Conservation (phyloP, 2,113 vertebrate species). For the Brachypteracias leptosomus region DNA sequence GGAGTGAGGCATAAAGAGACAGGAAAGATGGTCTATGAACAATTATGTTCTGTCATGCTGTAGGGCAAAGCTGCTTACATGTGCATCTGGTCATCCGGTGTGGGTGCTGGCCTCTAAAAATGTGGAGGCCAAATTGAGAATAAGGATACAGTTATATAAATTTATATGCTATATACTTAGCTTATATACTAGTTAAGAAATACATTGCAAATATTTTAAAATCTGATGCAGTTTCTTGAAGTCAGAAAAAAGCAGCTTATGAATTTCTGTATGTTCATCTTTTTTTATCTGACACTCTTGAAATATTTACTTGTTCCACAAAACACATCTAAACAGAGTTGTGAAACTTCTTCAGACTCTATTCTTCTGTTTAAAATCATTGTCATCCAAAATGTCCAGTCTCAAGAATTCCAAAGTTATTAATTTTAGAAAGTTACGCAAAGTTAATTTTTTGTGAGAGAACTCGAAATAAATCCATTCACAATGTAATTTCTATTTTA, state of each 20-base stretch:
- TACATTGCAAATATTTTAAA: background rate
- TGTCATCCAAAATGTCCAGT: background rate
- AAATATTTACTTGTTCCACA: background rate
- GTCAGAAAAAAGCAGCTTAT: background rate
- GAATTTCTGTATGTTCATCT: background rate
- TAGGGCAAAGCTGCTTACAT: background rate
- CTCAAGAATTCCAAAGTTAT: background rate
- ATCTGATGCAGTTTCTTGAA: background rate
- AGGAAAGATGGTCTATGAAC: background rate
- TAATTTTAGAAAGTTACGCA: background rate
- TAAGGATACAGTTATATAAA: background rate
- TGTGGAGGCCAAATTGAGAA: background rate
- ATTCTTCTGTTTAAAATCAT: background rate
- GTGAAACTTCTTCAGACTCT: background rate
- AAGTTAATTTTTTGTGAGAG: accelerated
- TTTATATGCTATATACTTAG: background rate
- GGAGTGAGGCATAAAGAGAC: background rate
- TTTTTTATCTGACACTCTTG: background rate
- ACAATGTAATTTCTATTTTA: background rate
- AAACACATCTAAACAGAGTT: background rate
- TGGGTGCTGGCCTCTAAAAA: background rate
- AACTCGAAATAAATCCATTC: background rate
- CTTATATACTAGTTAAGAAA: background rate
- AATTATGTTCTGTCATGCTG: background rate
- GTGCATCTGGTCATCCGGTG: background rate